phyloP scores from a whole-genome alignment of 2,113 vertebrate genomes.

The Ceyx margarethae region DNA sequence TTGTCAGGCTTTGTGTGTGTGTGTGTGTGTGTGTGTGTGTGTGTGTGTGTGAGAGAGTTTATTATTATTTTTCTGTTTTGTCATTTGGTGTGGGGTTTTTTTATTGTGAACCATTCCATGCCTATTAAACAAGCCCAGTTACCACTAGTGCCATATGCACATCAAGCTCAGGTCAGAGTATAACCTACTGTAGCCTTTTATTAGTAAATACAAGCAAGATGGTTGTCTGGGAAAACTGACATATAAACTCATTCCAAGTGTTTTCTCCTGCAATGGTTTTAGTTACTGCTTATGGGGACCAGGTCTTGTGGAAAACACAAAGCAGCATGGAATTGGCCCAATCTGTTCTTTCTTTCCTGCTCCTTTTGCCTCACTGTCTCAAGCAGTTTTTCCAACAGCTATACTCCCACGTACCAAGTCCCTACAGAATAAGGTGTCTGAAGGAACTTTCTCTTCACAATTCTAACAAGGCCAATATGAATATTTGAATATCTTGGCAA shows the following conservation, averaged over 20 bases:
- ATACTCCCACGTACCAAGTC: background rate
- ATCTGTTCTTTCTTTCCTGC: background rate
- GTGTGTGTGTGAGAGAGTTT: too few species aligned
- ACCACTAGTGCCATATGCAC: conserved; percentile 31
- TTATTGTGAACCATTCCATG: conserved; percentile 25
- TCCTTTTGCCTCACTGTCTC: background rate
- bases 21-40: too few species aligned
- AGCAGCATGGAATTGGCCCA: background rate
- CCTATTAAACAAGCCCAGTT: conserved; percentile 44
- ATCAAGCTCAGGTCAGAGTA: conserved; percentile 22
- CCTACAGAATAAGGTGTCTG: background rate
- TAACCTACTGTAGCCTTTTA: conserved; percentile 19
- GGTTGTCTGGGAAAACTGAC: conserved; percentile 25
- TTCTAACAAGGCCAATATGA: background rate
- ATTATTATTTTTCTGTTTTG: too few species aligned
- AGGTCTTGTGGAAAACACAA: conserved; percentile 13
- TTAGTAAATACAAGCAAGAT: background rate
- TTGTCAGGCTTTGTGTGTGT: too few species aligned
- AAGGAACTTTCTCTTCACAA: background rate
- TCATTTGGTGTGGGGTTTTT: background rate
- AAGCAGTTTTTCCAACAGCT: background rate
- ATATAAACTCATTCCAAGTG: conserved; percentile 38
- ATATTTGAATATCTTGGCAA: background rate
- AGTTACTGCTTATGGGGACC: conserved; percentile 33
- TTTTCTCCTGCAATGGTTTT: conserved; percentile 33